Evolutionary conservation across 2,113 vertebrate species (phyloP).

Genomic region (Heterocephalus glaber): DNA sequence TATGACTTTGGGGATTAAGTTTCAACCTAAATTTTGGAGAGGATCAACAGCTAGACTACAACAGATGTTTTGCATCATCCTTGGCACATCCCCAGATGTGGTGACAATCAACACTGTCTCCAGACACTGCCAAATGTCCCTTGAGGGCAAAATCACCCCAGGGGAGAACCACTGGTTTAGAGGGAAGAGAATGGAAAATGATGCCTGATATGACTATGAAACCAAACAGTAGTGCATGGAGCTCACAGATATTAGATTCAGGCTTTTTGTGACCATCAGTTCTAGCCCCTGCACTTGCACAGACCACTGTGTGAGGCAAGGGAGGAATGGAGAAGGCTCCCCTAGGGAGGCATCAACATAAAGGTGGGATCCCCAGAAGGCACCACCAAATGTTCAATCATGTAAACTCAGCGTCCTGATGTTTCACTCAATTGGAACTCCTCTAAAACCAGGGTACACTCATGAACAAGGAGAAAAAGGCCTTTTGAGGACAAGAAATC

Average conservation of each 20-base stretch:
- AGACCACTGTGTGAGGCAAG: rapidly evolving
- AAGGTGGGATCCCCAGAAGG: not conserved
- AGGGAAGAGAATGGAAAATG: too few relatives aligned
- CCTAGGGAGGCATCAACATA: rapidly evolving
- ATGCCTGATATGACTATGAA: rapidly evolving
- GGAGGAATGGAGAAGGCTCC: rapidly evolving
- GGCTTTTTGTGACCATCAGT: rapidly evolving
- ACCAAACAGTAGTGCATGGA: rapidly evolving
- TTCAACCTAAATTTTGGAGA: not conserved
- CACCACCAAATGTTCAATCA: rapidly evolving
- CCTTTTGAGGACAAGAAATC: not conserved
- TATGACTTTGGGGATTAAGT: not conserved
- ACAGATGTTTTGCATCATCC: not conserved
- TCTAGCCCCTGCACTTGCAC: not conserved
- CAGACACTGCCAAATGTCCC: not conserved
- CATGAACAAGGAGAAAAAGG: not conserved
- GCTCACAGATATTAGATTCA: too few relatives aligned
- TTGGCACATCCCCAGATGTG: rapidly evolving
- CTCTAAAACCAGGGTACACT: not conserved
- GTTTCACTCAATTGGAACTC: not conserved
- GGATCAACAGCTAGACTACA: too few relatives aligned
- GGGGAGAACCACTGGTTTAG: not conserved
- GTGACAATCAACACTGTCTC: not conserved
- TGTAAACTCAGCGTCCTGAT: not conserved
- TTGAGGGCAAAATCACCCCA: not conserved